Evolutionary conservation across 2,113 vertebrate genomes (phyloP), one percentile per base, ranked within the genome.

Genomic region (Anas platyrhynchos): DNA sequence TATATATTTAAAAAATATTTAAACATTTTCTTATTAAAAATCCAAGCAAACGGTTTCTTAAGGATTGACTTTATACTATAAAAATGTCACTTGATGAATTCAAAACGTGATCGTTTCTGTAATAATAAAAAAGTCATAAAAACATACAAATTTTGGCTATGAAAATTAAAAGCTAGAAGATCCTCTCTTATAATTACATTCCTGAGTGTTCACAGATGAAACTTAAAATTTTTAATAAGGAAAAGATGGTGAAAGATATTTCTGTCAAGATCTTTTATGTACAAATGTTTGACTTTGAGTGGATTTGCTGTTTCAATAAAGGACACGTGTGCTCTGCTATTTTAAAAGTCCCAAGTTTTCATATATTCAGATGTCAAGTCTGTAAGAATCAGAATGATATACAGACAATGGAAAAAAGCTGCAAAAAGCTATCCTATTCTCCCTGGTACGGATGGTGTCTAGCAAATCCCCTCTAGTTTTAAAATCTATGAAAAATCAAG

Each of bases 241-340:
- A 1, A 5, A 18, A 54, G n/a, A 22, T 10, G 4, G 27, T 85
- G 63, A 89, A 95, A 82, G 38, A 38, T 13, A 44, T 17, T 32
- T 43, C 55, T 55, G 4, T 86, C 65, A 75, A 7, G 11, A 44
- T n/a, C 65, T 14, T 56, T 61, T 73, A 17, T 5, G 84, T 29
- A 16, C 12, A 55, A 63, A 21, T 58, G 20, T 80, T 91, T 91
- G 23, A 73, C 41, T 88, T 43, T 34, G 26, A 81, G 54, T 90
- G 72, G 86, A 83, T 96, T 91, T 95, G 16, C 38, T 80, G 7
- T 27, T 93, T 91, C 63, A 88, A 95, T 77, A 83, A 71, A 83
- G 59, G 29, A 66, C 62, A 91, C 55, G 67, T 90, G 29, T n/a
- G 46, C 58, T 86, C 68, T 38, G 22, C 21, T 77, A 55, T 80